Evolutionary conservation across 1,140 invertebrate species (phyloP), one percentile per base, ranked within the genome.

Genomic region (Drosophila ironensis): DNA sequence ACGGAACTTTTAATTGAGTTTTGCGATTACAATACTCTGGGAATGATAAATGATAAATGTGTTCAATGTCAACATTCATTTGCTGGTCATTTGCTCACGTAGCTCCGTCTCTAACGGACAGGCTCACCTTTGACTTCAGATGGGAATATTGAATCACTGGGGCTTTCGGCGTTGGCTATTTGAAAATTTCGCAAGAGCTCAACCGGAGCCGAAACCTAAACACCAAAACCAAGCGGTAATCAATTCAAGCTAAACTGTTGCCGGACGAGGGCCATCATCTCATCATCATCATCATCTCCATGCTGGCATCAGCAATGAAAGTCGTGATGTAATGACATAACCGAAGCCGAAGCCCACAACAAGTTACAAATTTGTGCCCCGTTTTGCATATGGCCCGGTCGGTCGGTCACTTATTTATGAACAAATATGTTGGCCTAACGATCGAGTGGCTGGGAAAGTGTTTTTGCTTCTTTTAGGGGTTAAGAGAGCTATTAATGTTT

Each of bases 381-480:
- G 22, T 57, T 69, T 57, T 69, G 51, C 52, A 56, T 69, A 50
- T 37, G 45, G 45, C 25, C 45, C 40, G 30, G 2, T 5, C 20
- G 20, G 20, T 5, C 12, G 51, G 40, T 33, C 30, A 72, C 57
- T 71, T 48, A 40, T 66, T 53, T 51, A 71, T 51, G 61, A 64
- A 71, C 66, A 77, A 66, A 76, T 70, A 70, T 59, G 50, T 44
- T 75, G 45, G 56, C 37, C 51, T 41, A 57, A 41, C 44, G 51
- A 45, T 52, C 45, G 35, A 63, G 57, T 12, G 56, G 30, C 11
- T 33, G n/a, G 28, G 2, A n/a, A 33, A 33, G 6, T 33, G 14
- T 3, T 22, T 22, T 2, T 22, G 20, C 20, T 5, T 22, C 20
- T 5, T 22, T 5, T 22, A 22, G 2, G 2, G 20, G 2, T 22